Evolutionary conservation across 2,113 vertebrate species (phyloP), one percentile per base, ranked within the genome.

Genomic region (Furnarius figulus): DNA sequence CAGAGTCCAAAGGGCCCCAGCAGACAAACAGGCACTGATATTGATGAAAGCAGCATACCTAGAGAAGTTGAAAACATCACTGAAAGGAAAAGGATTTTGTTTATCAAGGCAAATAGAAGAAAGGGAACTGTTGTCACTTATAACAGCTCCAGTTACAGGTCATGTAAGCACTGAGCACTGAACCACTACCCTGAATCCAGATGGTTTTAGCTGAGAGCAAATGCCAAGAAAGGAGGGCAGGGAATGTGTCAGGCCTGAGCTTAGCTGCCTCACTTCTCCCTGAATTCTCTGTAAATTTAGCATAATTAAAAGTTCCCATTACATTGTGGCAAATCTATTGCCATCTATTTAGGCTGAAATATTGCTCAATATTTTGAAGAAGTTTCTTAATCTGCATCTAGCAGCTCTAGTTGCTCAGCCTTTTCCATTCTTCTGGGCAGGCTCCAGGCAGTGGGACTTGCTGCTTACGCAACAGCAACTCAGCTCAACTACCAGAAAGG

Each of bases 1-100:
- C 80, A 90, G 74, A 85, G 88, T 93, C 62, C 85, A 95, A 96
- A 95, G 90, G 76, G 80, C 86, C 75, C 47, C 83, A 78, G 39
- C 42, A 77, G 31, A 33, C 33, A 56, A 71, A 78, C 70, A 61
- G 66, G 35, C 46, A 39, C 63, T 44, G 67, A 47, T 55, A 87
- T 0, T 35, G 47, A 73, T 23, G 61, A 65, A 10, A 89, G 35
- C 63, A 77, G 19, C 13, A 12, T 35, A 46, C 14, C n/a, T 47
- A 31, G n/a, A 17, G 30, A 79, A 66, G 27, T 3, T 66, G 25
- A 82, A 89, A 93, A 65, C 24, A 52, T 22, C 42, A 33, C 3
- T 73, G 27, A 78, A 75, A 88, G 63, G 31, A 82, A 78, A 85
- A 75, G 10, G 40, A 39, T 55, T 89, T 68, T 35, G 11, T 23